Base-by-base conservation (phyloP, 1,140 invertebrate species). In the Schmidtea mediterranea region DNA sequence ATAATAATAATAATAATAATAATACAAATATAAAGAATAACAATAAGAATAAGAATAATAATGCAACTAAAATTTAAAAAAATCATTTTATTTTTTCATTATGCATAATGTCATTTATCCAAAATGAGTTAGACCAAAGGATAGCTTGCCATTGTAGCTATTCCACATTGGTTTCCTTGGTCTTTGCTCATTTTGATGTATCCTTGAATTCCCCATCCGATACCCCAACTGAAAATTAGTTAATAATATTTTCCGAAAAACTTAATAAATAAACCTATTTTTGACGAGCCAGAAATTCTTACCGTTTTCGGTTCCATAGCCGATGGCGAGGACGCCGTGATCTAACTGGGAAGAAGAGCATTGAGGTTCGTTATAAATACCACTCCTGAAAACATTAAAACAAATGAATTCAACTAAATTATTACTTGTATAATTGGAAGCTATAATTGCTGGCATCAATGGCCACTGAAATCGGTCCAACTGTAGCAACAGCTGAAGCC, bases 391-490 rank as follows among this genome's bases (percentile, higher is more conserved):
- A 32, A 32, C 3, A 32, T 32, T 32, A 10, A 32, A 3, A 6
- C 10, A 6, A 10, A 6, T 32, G 10, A 6, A 32, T 3, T 6
- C 3, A 6, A 32, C 10, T 32, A 32, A 32, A 3, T 6, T 32
- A 3, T 3, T 6, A 32, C 26, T 32, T 41, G 12, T 41, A 41
- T 5, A 41, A 23, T 23, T 41, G 40, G 12, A 41, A 41, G 3
- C 3, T 6, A 5, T 3, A 3, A 3, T 41, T 3, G 12, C 40
- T 49, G 43, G 84, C 87, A 73, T 94, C 86, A 58, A 95, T 92
- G 46, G 82, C 86, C 61, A 74, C 68, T 1, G 71, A 71, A 46
- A 75, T 59, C 5, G 86, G 84, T 13, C 86, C 84, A 52, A 82
- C 67, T 3, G 77, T 83, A 41, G 82, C 82, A 50, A 90, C 72